phyloP scores from a whole-genome alignment of 2,888 invertebrate species.

The Ditylenchus weischeri region DNA sequence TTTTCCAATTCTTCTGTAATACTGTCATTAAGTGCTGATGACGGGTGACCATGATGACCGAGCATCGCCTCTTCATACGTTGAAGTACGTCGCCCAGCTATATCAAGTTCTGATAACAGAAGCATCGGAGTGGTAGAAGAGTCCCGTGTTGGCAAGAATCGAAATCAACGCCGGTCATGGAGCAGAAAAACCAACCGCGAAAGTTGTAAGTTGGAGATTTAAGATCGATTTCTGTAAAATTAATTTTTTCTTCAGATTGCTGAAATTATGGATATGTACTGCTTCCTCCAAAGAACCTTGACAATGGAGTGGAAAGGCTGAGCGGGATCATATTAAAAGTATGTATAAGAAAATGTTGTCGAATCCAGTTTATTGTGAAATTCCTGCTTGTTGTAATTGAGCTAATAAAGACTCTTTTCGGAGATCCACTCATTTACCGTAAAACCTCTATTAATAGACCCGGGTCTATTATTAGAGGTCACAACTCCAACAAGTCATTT shows the following conservation, averaged over 20 bases:
- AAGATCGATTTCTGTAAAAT: background rate
- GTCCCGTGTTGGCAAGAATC: conserved; percentile 81
- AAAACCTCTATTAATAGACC: too few species aligned
- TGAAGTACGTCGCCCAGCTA: conserved; percentile 86
- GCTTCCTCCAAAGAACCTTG: conserved; percentile 69
- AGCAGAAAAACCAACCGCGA: conserved; percentile 89
- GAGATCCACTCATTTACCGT: too few species aligned
- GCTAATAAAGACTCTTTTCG: too few species aligned
- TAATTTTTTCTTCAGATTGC: conserved; percentile 23
- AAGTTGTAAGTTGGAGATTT: conserved; percentile 63
- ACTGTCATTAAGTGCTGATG: conserved; percentile 66
- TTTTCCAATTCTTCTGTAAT: too few species aligned
- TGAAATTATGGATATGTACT: conserved; percentile 85
- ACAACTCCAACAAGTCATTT: too few species aligned
- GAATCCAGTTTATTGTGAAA: too few species aligned
- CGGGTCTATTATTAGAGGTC: too few species aligned
- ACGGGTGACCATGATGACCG: conserved; percentile 16
- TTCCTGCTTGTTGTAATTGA: too few species aligned
- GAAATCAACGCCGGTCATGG: conserved; percentile 97
- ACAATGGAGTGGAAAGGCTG: conserved; percentile 22
- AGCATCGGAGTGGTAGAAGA: conserved; percentile 64
- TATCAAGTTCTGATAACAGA: conserved; percentile 67
- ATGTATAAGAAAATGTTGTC: too few species aligned
- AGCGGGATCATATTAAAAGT: background rate
- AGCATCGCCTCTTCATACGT: conserved; percentile 86